These are phyloP conservation scores for Catharus minimus DNA, from an alignment of 2,113 vertebrate species.

Conservation along the genomic window DNA sequence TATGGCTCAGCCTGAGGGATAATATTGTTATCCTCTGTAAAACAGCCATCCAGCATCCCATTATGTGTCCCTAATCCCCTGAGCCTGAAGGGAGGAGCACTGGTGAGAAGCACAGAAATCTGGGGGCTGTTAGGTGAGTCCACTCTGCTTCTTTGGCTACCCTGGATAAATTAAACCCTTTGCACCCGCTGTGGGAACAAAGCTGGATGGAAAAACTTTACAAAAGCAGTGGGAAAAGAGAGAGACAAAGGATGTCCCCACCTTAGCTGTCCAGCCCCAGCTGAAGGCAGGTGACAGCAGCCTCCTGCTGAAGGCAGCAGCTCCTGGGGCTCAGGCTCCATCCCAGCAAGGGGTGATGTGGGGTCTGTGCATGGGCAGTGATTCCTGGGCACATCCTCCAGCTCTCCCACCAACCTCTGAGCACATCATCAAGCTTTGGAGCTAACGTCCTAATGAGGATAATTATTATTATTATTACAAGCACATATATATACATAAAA, in stretches of 20 bases:
- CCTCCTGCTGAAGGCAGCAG: not conserved
- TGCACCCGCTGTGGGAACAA: accelerated
- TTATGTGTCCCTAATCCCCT: not conserved
- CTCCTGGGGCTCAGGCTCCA: not conserved
- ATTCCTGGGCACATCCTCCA: not conserved
- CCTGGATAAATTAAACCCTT: not conserved
- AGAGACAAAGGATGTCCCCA: not conserved
- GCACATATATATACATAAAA: not conserved
- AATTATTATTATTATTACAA: slow-evolving; percentile 73
- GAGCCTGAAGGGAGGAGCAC: not conserved
- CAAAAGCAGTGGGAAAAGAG: not conserved
- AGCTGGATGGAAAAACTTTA: not conserved
- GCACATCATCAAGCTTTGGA: not conserved
- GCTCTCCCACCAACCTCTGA: slow-evolving; percentile 40
- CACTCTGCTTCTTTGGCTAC: not conserved
- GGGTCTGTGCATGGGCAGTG: not conserved
- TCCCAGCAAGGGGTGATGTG: not conserved
- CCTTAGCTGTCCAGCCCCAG: not conserved
- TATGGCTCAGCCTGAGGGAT: not conserved
- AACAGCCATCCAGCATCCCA: not conserved
- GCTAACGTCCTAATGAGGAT: slow-evolving; percentile 45
- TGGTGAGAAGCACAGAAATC: not conserved
- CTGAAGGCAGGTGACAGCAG: not conserved
- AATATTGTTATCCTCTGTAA: not conserved
- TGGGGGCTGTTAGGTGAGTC: not conserved